Percentiles rank a stretch among this genome's conserved stretches.
Conservation (phyloP, 2,888 invertebrate species). For the Ornithoptera alexandrae region DNA sequence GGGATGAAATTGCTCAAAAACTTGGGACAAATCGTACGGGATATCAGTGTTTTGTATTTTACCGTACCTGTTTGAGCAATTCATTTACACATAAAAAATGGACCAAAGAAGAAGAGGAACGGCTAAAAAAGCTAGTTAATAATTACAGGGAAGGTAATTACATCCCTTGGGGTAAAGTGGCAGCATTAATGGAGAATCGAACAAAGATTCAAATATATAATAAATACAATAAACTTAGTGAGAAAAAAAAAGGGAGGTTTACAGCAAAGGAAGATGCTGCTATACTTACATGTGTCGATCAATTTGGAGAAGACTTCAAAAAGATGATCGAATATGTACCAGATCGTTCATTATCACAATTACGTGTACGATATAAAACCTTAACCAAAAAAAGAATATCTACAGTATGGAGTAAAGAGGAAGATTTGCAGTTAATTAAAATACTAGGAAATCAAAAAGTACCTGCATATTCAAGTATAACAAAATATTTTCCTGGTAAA, state of each 20-base stretch:
- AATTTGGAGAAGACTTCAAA: constrained; percentile 82
- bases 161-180: constrained; percentile 87
- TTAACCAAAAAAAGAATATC: constrained; percentile 65
- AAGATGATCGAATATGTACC: constrained; percentile 80
- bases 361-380: constrained; percentile 80
- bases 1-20: constrained; percentile 82
- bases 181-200: constrained; percentile 81
- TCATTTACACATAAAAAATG: constrained; percentile 75
- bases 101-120: constrained; percentile 84
- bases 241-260: constrained; percentile 81
- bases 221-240: constrained; percentile 65
- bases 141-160: constrained; percentile 81
- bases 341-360: constrained; percentile 81
- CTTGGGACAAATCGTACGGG: constrained; percentile 81
- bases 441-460: constrained; percentile 73
- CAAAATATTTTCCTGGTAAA: constrained; percentile 75
- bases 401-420: constrained; percentile 80
- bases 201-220: constrained; percentile 84
- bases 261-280: constrained; percentile 83
- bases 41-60: constrained; percentile 86
- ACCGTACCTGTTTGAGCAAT: constrained; percentile 72
- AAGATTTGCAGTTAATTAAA: constrained; percentile 81
- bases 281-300: constrained; percentile 80
- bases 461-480: constrained; percentile 64
- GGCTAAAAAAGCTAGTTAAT: constrained; percentile 82